Conservation (phyloP, 2,888 invertebrate genomes). For the Cheilosia soror region DNA sequence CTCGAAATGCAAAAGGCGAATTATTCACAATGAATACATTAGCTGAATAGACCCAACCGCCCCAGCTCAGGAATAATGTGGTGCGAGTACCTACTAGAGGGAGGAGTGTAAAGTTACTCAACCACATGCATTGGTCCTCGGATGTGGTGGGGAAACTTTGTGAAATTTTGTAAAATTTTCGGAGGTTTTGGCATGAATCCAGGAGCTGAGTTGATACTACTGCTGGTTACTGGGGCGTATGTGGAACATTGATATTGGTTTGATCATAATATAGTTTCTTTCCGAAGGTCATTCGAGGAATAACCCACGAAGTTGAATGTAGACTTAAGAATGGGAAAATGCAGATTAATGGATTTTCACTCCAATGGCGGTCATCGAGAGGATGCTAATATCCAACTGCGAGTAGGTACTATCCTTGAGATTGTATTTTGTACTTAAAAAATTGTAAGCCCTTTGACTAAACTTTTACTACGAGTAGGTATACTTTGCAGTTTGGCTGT, state of each 20-base stretch:
- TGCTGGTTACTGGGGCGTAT: conserved; percentile 8
- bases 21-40: conserved; percentile 58
- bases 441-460: too few relatives aligned
- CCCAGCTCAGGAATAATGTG: background rate
- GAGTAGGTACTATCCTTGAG: background rate
- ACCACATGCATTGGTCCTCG: conserved; percentile 24
- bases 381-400: background rate
- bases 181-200: conserved; percentile 26
- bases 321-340: background rate
- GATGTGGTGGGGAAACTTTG: conserved; percentile 20
- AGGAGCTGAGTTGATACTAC: conserved; percentile 23
- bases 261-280: conserved; percentile 18
- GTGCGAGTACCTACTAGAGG: background rate
- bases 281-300: conserved; percentile 30
- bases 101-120: conserved; percentile 21
- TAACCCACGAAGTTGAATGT: conserved; percentile 3
- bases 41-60: conserved; percentile 43
- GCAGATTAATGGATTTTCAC: background rate
- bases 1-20: conserved; percentile 20
- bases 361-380: conserved; percentile 12
- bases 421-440: too few relatives aligned
- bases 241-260: conserved; percentile 37
- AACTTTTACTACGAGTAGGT: too few relatives aligned
- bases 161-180: conserved; percentile 18
- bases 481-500: too few relatives aligned